Evolutionary conservation across 2,113 vertebrate species (phyloP), one percentile per base, ranked within the genome.

Genomic region (Microcebus griseorufus): DNA sequence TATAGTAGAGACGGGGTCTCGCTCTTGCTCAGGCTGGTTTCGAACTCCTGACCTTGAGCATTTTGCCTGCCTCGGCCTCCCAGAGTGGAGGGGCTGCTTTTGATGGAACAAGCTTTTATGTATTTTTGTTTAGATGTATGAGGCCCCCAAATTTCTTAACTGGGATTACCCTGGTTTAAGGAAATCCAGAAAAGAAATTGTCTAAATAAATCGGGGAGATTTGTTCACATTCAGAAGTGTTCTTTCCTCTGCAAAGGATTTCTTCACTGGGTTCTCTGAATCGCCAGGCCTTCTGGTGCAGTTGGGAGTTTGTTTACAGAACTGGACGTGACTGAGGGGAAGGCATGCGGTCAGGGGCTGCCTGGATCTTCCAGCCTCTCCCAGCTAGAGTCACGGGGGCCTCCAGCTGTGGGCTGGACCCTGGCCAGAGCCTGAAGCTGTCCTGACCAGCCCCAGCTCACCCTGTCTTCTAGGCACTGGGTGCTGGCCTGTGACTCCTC

Each of bases 361-460:
- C 76, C 85, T 51, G 27, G 14, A 29, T 90, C 92, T 89, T 91
- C 72, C n/a, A 62, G 81, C 39, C 72, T 58, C 78, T 75, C 73
- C 42, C 65, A 6, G 67, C 29, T 11, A 13, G 9, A 88, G 78
- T 70, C 82, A 23, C 6, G 27, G 76, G 67, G 45, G 78, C 58
- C 60, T 88, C 88, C 88, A 93, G 96, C 89, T 93, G 78, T 64
- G 67, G n/a, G 22, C 60, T 86, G 92, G 96, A 55, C 39, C 55
- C 22, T 0, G 1, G 86, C 94, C 92, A 94, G 88, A 88, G 37
- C 72, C 89, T 4, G 45, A 69, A 75, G 55, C 37, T 67, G 4
- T 72, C 88, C 89, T 89, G 87, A 78, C 72, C 48, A 13, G 76
- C 37, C 55, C 83, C 55, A 10, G 62, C 72, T 69, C 51, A 14